These are phyloP conservation scores for Solea solea DNA, from an alignment of 2,113 vertebrate species.

Conservation along the genomic window DNA sequence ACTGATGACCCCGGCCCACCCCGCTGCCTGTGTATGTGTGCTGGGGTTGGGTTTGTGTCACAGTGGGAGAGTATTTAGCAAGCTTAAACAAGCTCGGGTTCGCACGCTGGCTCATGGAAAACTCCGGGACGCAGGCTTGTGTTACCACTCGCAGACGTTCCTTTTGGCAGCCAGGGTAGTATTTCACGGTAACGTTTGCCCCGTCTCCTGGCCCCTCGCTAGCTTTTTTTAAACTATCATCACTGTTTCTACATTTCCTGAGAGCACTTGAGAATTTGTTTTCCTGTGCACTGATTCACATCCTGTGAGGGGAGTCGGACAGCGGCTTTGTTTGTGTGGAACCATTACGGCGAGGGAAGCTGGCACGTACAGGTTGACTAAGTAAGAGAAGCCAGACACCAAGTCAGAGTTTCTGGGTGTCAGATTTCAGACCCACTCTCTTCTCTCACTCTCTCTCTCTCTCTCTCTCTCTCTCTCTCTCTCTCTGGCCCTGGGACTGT, in stretches of 20 bases:
- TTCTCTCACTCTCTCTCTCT: conserved; percentile 2
- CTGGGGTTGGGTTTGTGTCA: conserved; percentile 66
- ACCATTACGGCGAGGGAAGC: conserved; percentile 63
- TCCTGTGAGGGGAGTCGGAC: conserved; percentile 60
- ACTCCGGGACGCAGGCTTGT: conserved; percentile 35
- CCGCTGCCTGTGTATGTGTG: conserved; percentile 56
- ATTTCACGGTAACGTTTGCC: conserved; percentile 51
- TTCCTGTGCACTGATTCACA: conserved; percentile 65
- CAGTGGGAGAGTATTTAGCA: conserved; percentile 69
- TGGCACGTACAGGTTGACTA: conserved; percentile 78
- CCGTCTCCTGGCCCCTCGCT: conserved; percentile 27
- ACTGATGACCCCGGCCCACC: conserved; percentile 76
- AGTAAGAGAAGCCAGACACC: conserved; percentile 79
- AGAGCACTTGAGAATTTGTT: conserved; percentile 58
- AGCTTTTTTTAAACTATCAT: conserved; percentile 44
- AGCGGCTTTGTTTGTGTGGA: conserved; percentile 70
- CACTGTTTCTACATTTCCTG: conserved; percentile 70
- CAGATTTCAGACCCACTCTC: conserved; percentile 71
- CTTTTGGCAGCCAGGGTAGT: conserved; percentile 43
- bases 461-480: conserved; percentile 34
- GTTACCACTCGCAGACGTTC: conserved; percentile 58
- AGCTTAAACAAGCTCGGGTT: conserved; percentile 74
- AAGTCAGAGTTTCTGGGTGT: conserved; percentile 77
- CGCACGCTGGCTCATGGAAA: conserved; percentile 47
- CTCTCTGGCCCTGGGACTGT: conserved; percentile 59